These are phyloP conservation scores for Theocolax elegans DNA, from an alignment of 1,140 invertebrate species.

Conservation along the genomic window DNA sequence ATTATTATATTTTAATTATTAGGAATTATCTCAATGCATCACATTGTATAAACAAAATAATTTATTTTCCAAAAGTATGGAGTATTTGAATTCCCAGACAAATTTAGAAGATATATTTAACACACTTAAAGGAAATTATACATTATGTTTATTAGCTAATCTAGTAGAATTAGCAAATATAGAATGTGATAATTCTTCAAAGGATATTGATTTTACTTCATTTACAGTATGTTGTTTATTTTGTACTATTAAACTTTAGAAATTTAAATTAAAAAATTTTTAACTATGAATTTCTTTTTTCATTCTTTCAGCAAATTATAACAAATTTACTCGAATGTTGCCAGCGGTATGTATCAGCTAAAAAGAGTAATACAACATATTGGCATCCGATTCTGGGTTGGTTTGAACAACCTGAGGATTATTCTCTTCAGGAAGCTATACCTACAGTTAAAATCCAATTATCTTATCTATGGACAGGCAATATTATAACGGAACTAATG, in stretches of 20 bases:
- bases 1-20: constrained; percentile 9
- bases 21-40: constrained; percentile 66
- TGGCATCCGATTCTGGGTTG: constrained; percentile 99
- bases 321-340: constrained; percentile 85
- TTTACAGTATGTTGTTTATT: constrained; percentile 69
- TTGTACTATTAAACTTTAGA: constrained; percentile 10
- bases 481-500: constrained; percentile 69
- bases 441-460: constrained; percentile 84
- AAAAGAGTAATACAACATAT: constrained; percentile 90
- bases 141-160: constrained; percentile 85
- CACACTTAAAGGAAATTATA: constrained; percentile 87
- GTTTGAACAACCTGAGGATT: constrained; percentile 89
- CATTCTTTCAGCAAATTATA: constrained; percentile 69
- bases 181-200: constrained; percentile 73
- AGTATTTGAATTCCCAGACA: constrained; percentile 82
- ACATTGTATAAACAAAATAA: constrained; percentile 73
- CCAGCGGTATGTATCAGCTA: constrained; percentile 85
- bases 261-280: no score
- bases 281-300: no score
- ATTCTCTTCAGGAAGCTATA: constrained; percentile 85
- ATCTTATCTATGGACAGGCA: constrained; percentile 85
- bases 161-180: constrained; percentile 80
- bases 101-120: constrained; percentile 88
- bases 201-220: constrained; percentile 74
- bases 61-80: constrained; percentile 79